A percentile compares a stretch with the other conserved stretches of the same genome.
phyloP scores from a whole-genome alignment of 92 coral and sea anemone genomes.

The Palythoa grandis region DNA sequence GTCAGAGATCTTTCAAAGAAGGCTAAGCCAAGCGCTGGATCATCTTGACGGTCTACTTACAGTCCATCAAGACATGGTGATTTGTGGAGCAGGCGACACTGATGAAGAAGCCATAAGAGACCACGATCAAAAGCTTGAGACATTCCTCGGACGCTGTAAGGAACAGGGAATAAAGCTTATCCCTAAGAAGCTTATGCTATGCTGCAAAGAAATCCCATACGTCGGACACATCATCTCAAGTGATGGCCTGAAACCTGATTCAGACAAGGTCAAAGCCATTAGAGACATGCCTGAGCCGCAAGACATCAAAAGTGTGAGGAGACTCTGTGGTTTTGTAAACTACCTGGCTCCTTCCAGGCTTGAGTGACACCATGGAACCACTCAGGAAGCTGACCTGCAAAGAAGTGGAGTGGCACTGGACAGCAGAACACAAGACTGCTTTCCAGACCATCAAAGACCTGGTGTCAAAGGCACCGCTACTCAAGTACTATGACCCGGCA shows the following conservation, averaged over 20 bases:
- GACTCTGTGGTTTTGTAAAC: background rate
- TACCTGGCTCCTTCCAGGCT: background rate
- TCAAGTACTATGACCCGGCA: background rate
- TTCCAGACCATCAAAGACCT: background rate
- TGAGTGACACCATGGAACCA: background rate
- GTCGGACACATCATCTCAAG: slow-evolving; percentile 36
- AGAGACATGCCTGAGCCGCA: background rate
- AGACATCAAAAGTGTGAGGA: background rate
- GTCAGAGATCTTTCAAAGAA: slow-evolving; percentile 61
- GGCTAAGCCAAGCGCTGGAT: slow-evolving; percentile 64
- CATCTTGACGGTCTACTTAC: slow-evolving; percentile 56
- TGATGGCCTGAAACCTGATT: slow-evolving; percentile 14
- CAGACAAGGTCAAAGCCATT: slow-evolving; percentile 10
- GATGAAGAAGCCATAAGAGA: slow-evolving; percentile 55
- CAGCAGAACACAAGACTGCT: background rate
- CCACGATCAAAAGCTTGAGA: no score
- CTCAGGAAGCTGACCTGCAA: background rate
- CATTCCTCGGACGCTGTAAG: no score
- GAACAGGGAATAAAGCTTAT: slow-evolving; percentile 28
- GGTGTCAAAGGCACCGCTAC: background rate
- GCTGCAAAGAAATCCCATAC: slow-evolving; percentile 19
- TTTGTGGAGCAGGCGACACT: slow-evolving; percentile 59
- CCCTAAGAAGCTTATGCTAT: slow-evolving; percentile 19
- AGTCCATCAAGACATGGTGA: slow-evolving; percentile 67
- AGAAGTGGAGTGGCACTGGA: no score